A percentile compares a stretch with the other conserved stretches of the same genome.
phyloP scores from a whole-genome alignment of 1,140 invertebrate genomes.

The Rhopalosiphum maidis region DNA sequence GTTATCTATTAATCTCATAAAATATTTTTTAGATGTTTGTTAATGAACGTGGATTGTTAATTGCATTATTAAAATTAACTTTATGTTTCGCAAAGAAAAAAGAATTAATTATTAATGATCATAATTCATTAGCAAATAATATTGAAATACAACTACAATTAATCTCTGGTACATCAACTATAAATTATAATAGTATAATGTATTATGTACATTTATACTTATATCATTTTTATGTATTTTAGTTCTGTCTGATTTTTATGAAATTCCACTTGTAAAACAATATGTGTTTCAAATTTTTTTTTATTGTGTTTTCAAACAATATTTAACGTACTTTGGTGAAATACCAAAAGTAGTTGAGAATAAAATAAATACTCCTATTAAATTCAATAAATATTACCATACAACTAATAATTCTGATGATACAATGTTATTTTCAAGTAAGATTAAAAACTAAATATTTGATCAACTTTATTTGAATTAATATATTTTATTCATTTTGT shows the following conservation, averaged over 20 bases:
- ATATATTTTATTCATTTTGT: background rate
- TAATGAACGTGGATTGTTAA: constrained; percentile 22
- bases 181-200: background rate
- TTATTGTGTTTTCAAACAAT: constrained; percentile 40
- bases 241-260: constrained; percentile 47
- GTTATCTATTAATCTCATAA: background rate
- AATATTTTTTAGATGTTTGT: constrained; percentile 17
- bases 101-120: background rate
- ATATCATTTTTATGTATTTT: background rate
- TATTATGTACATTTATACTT: background rate
- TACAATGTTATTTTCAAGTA: constrained; percentile 16
- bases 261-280: constrained; percentile 40
- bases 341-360: constrained; percentile 12
- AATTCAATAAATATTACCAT: background rate
- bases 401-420: background rate
- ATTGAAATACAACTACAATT: constrained; percentile 21
- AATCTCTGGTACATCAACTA: constrained; percentile 2
- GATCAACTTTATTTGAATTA: background rate
- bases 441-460: background rate
- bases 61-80: constrained; percentile 43
- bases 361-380: constrained; percentile 10
- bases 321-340: constrained; percentile 10
- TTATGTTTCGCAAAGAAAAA: constrained; percentile 43
- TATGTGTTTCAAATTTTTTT: constrained; percentile 33
- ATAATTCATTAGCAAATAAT: constrained; percentile 24